Evolutionary conservation across 2,113 vertebrate genomes (phyloP).

Genomic region (Menidia beryllina): DNA sequence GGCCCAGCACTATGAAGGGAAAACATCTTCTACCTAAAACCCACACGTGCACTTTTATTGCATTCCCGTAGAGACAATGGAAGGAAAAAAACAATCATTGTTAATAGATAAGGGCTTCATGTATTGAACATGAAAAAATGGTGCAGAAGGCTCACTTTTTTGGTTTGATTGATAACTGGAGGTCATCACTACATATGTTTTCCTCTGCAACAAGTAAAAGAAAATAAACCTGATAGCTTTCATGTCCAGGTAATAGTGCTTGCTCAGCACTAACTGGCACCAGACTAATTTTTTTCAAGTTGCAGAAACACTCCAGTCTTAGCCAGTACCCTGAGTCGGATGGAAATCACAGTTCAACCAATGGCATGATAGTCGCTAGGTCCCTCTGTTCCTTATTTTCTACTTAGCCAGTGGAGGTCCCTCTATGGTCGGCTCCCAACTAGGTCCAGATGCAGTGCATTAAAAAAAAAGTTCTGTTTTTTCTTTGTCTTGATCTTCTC

Average conservation of each 20-base stretch:
- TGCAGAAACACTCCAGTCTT: conserved; percentile 67
- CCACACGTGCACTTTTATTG: conserved; percentile 66
- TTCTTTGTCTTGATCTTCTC: conserved; percentile 83
- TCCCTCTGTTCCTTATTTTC: conserved; percentile 91
- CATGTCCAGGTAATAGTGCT: conserved; percentile 83
- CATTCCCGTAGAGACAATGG: conserved; percentile 45
- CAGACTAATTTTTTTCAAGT: conserved; percentile 80
- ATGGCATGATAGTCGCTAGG: conserved; percentile 91
- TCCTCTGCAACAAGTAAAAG: conserved; percentile 77
- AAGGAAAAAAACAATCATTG: conserved; percentile 46
- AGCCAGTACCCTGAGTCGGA: conserved; percentile 76
- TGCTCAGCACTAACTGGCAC: conserved; percentile 78
- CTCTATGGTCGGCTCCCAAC: conserved; percentile 85
- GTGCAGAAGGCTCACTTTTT: conserved; percentile 22
- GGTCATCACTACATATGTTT: conserved; percentile 80
- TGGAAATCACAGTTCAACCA: conserved; percentile 82
- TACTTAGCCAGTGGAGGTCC: conserved; percentile 85
- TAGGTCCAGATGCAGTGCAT: conserved; percentile 90
- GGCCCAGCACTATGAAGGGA: conserved; percentile 41
- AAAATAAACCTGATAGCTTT: conserved; percentile 85
- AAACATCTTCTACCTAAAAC: conserved; percentile 67
- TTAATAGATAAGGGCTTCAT: conserved; percentile 56
- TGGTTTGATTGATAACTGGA: conserved; percentile 74
- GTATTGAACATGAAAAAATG: conserved; percentile 61
- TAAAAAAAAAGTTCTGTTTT: conserved; percentile 69